Percentiles rank a stretch among this genome's conserved stretches.
These are phyloP conservation scores for Oriolus oriolus DNA, from an alignment of 2,113 vertebrate species.

Conservation along the genomic window DNA sequence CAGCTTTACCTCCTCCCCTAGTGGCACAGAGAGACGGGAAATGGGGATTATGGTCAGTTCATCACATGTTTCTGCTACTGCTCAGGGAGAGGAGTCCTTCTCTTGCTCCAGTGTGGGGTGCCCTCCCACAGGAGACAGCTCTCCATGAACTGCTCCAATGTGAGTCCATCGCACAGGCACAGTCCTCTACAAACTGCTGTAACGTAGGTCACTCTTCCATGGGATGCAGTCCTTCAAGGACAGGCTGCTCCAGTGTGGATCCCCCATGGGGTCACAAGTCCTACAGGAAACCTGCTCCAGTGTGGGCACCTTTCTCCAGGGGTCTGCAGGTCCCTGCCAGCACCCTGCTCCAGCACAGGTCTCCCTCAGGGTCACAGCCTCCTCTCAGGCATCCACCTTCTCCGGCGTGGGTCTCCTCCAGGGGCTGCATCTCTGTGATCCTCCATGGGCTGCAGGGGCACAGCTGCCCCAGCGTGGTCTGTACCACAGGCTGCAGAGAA, in stretches of 20 bases:
- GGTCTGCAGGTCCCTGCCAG: neutral
- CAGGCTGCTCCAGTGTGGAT: neutral
- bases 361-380: neutral
- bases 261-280: neutral
- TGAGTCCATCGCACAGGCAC: neutral
- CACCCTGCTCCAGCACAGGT: neutral
- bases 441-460: neutral
- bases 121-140: neutral
- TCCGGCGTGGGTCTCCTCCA: neutral
- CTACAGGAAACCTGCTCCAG: neutral
- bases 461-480: neutral
- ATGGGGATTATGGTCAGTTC: neutral
- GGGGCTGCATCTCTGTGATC: too few relatives aligned
- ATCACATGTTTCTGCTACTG: neutral
- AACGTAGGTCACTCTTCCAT: rapidly evolving
- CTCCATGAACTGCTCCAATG: rapidly evolving
- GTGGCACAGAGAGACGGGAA: rapidly evolving
- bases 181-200: neutral
- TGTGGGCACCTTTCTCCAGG: rapidly evolving
- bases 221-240: neutral
- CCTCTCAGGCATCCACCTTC: neutral
- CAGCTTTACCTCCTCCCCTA: neutral
- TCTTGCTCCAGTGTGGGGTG: neutral
- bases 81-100: neutral
- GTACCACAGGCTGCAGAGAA: neutral